Evolutionary conservation across 2,888 invertebrate species (phyloP).

Genomic region (Andricus quercusramuli): DNA sequence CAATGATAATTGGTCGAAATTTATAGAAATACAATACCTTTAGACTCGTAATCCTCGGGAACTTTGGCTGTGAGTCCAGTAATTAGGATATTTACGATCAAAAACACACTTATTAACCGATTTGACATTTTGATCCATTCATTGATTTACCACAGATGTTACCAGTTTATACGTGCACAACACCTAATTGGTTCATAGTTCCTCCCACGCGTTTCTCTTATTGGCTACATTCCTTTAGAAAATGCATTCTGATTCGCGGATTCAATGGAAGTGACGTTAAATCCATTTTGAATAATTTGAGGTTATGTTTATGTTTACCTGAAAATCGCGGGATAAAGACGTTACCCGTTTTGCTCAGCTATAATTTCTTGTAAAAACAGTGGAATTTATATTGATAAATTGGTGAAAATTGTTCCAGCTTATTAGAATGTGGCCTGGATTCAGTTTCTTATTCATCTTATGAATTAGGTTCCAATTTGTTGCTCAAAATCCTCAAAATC

Average conservation of each 20-base stretch:
- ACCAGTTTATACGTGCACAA: too few relatives aligned
- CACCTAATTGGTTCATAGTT: too few relatives aligned
- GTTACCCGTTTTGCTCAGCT: neutral
- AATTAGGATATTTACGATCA: neutral
- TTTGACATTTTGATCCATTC: neutral
- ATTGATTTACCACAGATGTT: neutral
- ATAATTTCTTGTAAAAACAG: neutral
- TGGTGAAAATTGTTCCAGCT: neutral
- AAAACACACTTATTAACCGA: neutral
- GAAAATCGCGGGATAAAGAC: conserved; percentile 4
- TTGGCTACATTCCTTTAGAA: too few relatives aligned
- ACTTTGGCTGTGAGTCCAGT: neutral
- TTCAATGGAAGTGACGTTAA: neutral
- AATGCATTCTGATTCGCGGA: too few relatives aligned
- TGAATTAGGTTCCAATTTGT: too few relatives aligned
- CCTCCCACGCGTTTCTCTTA: too few relatives aligned
- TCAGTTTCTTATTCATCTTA: too few relatives aligned
- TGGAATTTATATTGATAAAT: neutral
- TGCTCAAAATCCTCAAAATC: too few relatives aligned
- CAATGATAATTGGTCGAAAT: neutral
- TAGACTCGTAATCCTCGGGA: neutral
- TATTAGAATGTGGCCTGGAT: too few relatives aligned
- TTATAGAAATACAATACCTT: conserved; percentile 11
- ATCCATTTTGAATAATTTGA: neutral
- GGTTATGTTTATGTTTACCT: conserved; percentile 27